Conservation (phyloP, 2,888 invertebrate species). For the Marasmarcha lunaedactyla region DNA sequence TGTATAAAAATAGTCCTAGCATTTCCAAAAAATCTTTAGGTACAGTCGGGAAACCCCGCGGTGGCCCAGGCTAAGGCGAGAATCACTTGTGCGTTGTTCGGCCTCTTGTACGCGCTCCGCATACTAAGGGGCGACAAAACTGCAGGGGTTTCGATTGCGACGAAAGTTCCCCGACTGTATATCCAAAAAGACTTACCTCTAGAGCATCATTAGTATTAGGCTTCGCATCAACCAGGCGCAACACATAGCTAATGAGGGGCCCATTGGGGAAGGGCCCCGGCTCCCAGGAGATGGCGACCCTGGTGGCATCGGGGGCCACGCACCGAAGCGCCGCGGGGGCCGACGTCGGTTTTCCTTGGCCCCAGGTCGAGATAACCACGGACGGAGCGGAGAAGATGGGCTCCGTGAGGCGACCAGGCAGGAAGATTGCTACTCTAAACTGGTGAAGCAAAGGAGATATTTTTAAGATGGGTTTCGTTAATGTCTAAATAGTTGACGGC, state of each 20-base stretch:
- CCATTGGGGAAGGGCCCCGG: conserved; percentile 90
- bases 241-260: conserved; percentile 86
- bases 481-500: conserved; percentile 1
- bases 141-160: too few species aligned
- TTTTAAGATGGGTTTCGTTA: background rate
- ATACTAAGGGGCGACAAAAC: too few species aligned
- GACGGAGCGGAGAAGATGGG: conserved; percentile 81
- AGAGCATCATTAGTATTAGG: conserved; percentile 72
- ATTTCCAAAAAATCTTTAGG: too few species aligned
- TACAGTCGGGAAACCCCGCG: too few species aligned
- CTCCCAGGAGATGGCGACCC: conserved; percentile 90
- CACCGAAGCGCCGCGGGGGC: conserved; percentile 81
- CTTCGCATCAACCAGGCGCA: conserved; percentile 74
- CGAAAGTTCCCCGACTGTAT: too few species aligned
- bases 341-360: conserved; percentile 81
- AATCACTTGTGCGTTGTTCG: too few species aligned
- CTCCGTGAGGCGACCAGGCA: conserved; percentile 75
- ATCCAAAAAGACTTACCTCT: conserved; percentile 76
- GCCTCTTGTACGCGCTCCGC: too few species aligned
- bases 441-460: conserved; percentile 32
- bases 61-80: too few species aligned
- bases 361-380: conserved; percentile 79
- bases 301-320: conserved; percentile 82
- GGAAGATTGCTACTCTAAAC: conserved; percentile 88
- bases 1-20: too few species aligned